Evolutionary conservation across 2,113 vertebrate genomes (phyloP).

Genomic region (Salvator merianae): DNA sequence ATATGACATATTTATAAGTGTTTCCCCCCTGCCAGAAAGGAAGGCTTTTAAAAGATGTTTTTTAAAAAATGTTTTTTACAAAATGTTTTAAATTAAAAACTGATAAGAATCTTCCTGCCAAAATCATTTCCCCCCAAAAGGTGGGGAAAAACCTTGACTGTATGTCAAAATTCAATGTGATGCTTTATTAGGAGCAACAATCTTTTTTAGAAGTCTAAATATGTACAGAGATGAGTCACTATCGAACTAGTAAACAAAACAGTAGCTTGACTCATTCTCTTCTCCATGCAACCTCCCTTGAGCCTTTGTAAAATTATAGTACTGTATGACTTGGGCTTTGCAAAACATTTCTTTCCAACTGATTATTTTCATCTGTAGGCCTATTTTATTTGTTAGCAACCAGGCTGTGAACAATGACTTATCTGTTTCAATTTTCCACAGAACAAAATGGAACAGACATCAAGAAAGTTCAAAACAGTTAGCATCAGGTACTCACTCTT

Average conservation of each 20-base stretch:
- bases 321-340: not conserved
- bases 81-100: not conserved
- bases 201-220: conserved; percentile 10
- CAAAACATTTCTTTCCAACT: not conserved
- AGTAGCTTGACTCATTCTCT: conserved; percentile 12
- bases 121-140: conserved; percentile 7
- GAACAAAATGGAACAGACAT: not conserved
- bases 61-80: not conserved
- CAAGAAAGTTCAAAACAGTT: not conserved
- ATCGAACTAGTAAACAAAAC: not conserved
- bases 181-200: conserved; percentile 2
- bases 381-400: not conserved
- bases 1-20: no score
- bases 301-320: not conserved
- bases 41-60: not conserved
- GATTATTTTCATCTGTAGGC: not conserved
- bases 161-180: not conserved
- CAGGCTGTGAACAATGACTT: not conserved
- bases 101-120: not conserved
- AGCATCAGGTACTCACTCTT: no score
- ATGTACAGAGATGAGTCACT: conserved; percentile 30
- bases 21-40: no score
- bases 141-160: not conserved
- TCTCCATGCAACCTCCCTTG: conserved; percentile 8
- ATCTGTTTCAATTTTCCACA: not conserved